Percentiles rank a stretch among this genome's conserved stretches.
These are phyloP conservation scores for Calephelis nemesis DNA, from an alignment of 1,140 invertebrate genomes.

Conservation along the genomic window DNA sequence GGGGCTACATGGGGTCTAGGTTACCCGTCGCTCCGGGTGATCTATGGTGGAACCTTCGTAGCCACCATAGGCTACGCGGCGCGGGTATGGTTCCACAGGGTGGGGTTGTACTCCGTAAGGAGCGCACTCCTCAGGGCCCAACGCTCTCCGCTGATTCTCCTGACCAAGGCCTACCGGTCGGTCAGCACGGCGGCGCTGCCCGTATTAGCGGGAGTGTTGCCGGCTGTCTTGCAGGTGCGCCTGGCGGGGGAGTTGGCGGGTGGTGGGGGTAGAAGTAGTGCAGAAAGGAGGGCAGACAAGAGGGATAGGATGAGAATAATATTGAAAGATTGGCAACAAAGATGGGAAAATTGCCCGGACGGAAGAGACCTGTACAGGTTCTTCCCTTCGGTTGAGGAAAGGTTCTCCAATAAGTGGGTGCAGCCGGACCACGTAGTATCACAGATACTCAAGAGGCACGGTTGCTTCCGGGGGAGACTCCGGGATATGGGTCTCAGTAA, in stretches of 20 bases:
- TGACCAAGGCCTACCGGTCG: conserved; percentile 19
- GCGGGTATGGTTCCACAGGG: background rate
- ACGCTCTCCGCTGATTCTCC: background rate
- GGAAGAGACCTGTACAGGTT: background rate
- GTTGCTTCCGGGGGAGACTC: background rate
- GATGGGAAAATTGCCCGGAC: background rate
- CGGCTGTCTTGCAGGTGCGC: conserved; percentile 18
- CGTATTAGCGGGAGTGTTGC: conserved; percentile 15
- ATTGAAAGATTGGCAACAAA: background rate
- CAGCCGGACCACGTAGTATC: background rate
- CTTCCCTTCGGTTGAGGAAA: background rate
- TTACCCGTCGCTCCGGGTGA: background rate
- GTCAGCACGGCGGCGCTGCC: conserved; percentile 16
- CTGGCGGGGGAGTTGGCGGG: background rate
- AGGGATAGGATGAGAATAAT: background rate
- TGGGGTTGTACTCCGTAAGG: background rate
- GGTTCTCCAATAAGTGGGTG: background rate
- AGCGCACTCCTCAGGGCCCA: background rate
- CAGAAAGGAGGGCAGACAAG: no score
- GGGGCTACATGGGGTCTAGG: background rate
- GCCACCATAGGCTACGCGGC: background rate
- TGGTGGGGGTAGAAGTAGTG: background rate
- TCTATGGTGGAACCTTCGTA: background rate
- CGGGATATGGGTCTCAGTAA: no score
- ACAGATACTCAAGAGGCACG: background rate